phyloP scores from a whole-genome alignment of 2,797 vertebrate genomes.

The Paedocypris micromegethes region DNA sequence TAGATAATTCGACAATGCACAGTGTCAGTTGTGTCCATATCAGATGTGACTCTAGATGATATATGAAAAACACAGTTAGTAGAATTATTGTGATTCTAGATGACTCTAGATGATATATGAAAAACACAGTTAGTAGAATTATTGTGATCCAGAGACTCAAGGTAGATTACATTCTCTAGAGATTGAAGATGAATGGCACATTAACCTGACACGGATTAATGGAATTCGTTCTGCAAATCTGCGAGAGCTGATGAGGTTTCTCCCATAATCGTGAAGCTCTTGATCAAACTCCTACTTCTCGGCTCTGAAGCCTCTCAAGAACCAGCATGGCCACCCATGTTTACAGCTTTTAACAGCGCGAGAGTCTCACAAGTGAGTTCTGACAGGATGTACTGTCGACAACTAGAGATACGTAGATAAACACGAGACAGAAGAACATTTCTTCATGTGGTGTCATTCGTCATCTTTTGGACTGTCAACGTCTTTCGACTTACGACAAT shows the following conservation, averaged over 20 bases:
- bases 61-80: constrained; percentile 17
- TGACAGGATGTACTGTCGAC: background rate
- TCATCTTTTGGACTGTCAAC: constrained; percentile 4
- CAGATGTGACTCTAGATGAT: constrained; percentile 18
- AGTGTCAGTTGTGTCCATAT: constrained; percentile 25
- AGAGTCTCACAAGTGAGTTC: too few species aligned
- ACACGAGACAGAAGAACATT: background rate
- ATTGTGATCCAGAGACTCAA: constrained; percentile 52
- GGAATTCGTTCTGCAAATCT: constrained; percentile 32
- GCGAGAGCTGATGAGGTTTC: background rate
- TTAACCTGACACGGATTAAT: constrained; percentile 60
- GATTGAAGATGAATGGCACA: constrained; percentile 60
- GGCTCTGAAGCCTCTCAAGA: too few species aligned
- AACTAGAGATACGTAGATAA: background rate
- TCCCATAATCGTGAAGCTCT: constrained; percentile 2
- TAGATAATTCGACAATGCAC: constrained; percentile 34
- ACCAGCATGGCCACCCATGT: too few species aligned
- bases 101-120: constrained; percentile 16
- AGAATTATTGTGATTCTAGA: constrained; percentile 25
- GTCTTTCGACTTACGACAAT: background rate
- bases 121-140: constrained; percentile 4
- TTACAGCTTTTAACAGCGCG: too few species aligned
- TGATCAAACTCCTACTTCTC: background rate
- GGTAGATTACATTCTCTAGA: constrained; percentile 59
- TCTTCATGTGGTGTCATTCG: background rate